Conservation (phyloP, 2,797 vertebrate genomes). For the Sandelia bainsii region DNA sequence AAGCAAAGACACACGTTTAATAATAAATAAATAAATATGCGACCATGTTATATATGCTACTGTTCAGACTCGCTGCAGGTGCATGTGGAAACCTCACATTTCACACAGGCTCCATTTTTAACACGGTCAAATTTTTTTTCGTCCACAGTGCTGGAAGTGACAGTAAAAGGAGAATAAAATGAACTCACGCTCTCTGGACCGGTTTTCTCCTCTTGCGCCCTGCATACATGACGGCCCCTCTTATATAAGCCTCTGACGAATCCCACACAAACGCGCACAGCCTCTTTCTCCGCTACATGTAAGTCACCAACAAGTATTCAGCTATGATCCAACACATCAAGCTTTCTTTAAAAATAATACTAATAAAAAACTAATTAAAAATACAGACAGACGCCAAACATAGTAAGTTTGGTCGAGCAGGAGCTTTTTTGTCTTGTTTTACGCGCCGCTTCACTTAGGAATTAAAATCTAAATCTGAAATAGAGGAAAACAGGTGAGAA, state of each 20-base stretch:
- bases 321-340: constrained; percentile 33
- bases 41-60: too few relatives aligned
- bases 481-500: neutral
- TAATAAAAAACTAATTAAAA: too few relatives aligned
- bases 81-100: neutral
- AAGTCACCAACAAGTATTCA: constrained; percentile 5
- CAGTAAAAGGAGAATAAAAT: neutral
- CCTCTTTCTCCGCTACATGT: constrained; percentile 54
- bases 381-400: rapidly evolving
- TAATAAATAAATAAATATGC: too few relatives aligned
- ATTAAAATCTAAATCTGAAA: constrained; percentile 7
- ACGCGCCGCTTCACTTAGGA: neutral
- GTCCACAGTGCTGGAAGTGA: rapidly evolving
- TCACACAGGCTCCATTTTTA: neutral
- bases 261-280: constrained; percentile 33
- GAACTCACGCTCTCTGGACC: constrained; percentile 82
- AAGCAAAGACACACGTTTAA: neutral
- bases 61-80: rapidly evolving
- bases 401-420: neutral
- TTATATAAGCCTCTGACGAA: constrained; percentile 45
- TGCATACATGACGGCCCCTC: constrained; percentile 76
- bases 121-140: rapidly evolving
- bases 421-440: neutral
- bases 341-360: neutral
- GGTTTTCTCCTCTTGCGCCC: constrained; percentile 86